Base-by-base conservation (phyloP, 2,113 vertebrate species). In the Semicossyphus pulcher region DNA sequence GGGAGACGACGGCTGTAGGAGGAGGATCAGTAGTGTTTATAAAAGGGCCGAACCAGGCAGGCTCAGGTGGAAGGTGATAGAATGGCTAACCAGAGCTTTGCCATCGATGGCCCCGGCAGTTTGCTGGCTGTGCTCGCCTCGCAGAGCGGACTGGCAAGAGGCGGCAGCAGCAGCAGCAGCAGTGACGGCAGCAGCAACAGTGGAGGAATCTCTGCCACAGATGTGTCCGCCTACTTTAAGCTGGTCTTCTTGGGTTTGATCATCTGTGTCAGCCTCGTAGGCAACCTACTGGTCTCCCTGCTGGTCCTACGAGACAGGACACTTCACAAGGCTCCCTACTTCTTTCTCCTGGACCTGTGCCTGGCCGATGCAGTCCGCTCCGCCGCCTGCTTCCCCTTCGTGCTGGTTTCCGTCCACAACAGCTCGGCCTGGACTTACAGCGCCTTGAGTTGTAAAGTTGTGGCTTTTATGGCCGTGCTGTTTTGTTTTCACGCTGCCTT, bases 401-500 rank as follows among this genome's bases (percentile, higher is more conserved):
- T 97, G 82, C 92, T 97, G 84, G 95, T 96, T 72, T 96, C 96
- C 14, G 95, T 97, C 72, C 95, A 95, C 90, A 95, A 95, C 73
- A 95, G 96, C 92, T 97, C 96, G 20, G 94, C 94, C 54, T 97
- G 96, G 96, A 95, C 95, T 72, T 97, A 97, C 93, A 96, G 96
- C 26, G 92, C 94, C 15, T 89, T 97, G 83, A 96, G 96, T 91
- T 97, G 96, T 92, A 97, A 97, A 88, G 95, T 97, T 71, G 95
- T 97, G 92, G 96, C 96, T 76, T 97, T 97, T 84, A 95, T 97
- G 95, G 96, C 96, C 0, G 96, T 97, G 86, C 95, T 97, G 41
- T 97, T 97, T 89, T 97, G 96, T 80, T 97, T 97, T 92, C 96
- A 97, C 48, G 96, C 96, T 78, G 96, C 96, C 93, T 97, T 97